A percentile compares a stretch with the other conserved stretches of the same genome.
phyloP scores from a whole-genome alignment of 2,797 vertebrate genomes.

The Megalops cyprinoides region DNA sequence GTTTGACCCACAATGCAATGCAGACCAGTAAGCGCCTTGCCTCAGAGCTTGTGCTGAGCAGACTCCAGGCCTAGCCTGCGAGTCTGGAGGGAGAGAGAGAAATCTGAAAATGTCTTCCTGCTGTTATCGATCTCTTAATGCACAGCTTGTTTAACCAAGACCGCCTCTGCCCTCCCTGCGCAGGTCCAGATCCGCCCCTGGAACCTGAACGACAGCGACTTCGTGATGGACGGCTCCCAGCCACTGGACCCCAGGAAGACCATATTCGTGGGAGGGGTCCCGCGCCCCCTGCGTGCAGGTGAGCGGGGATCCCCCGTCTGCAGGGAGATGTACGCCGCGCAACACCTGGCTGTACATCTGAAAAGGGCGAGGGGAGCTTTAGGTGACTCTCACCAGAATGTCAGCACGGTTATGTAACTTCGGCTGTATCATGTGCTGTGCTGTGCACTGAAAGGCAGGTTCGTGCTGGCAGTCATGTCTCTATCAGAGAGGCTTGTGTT shows the following conservation, averaged over 20 bases:
- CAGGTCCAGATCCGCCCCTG: slow-evolving; percentile 99
- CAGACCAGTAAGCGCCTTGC: too few relatives aligned
- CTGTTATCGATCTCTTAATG: background rate
- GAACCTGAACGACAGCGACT: slow-evolving; percentile 99
- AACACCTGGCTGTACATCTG: too few relatives aligned
- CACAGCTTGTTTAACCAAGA: background rate
- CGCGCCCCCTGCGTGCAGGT: slow-evolving; percentile 97
- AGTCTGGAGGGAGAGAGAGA: too few relatives aligned
- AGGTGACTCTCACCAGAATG: background rate
- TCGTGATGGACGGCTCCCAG: slow-evolving; percentile 99
- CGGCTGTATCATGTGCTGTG: background rate
- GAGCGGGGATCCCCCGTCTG: slow-evolving; percentile 31
- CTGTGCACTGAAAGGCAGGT: background rate
- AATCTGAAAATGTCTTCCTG: background rate
- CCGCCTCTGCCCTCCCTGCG: background rate
- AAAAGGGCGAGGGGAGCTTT: background rate
- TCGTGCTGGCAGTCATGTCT: background rate
- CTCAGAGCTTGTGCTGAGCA: background rate
- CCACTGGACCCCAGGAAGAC: slow-evolving; percentile 98
- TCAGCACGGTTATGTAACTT: background rate
- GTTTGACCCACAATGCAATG: too few relatives aligned
- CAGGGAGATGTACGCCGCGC: too few relatives aligned
- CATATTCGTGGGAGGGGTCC: slow-evolving; percentile 98
- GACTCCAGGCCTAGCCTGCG: background rate
- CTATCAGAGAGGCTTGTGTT: background rate